These are phyloP conservation scores for Hexactinellida sp. DNA, from an alignment of 37 sponge, comb jelly and placozoan species.

Conservation along the genomic window DNA sequence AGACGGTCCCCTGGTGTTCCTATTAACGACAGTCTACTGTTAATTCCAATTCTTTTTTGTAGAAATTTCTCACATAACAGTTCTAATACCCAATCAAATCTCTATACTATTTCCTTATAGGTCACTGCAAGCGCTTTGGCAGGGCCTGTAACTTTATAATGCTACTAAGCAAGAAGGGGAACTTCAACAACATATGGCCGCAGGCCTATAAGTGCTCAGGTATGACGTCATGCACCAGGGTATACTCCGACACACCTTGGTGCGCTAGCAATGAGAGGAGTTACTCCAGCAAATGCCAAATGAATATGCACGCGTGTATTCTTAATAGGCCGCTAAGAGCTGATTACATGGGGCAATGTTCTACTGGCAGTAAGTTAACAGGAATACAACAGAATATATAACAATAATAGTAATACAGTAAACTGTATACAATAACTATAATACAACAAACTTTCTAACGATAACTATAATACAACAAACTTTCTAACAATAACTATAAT, in stretches of 20 bases:
- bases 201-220: not conserved
- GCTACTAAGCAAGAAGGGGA: not conserved
- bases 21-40: no score
- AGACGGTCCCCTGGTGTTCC: no score
- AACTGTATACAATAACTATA: no score
- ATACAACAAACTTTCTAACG: no score
- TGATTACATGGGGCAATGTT: not conserved
- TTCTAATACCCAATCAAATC: no score
- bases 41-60: no score
- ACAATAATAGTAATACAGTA: no score
- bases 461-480: no score
- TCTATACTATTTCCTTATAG: not conserved
- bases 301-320: not conserved
- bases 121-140: not conserved
- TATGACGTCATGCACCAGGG: not conserved
- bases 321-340: not conserved
- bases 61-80: no score
- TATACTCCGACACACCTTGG: not conserved
- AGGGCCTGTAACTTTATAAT: not conserved
- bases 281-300: not conserved
- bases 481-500: no score
- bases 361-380: not conserved
- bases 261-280: not conserved
- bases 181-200: not conserved
- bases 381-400: no score